Percentiles rank a stretch among this genome's conserved stretches.
phyloP scores from a whole-genome alignment of 2,113 vertebrate genomes.

The Micromys minutus region DNA sequence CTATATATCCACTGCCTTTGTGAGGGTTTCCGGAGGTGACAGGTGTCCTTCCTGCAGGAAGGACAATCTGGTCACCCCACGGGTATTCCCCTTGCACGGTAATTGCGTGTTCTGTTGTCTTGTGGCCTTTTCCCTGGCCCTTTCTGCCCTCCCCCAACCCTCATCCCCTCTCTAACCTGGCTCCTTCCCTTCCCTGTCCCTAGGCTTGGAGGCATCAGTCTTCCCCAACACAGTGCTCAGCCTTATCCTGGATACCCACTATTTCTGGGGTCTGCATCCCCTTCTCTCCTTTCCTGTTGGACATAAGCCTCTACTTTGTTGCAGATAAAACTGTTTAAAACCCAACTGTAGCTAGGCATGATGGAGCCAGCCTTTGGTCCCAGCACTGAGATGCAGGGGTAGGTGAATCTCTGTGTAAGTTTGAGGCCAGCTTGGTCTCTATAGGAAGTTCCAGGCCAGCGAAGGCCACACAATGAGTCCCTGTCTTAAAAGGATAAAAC shows the following conservation, averaged over 20 bases:
- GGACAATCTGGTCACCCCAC: neutral
- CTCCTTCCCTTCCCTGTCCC: neutral
- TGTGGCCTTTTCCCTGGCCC: neutral
- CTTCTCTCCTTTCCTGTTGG: neutral
- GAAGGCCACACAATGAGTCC: neutral
- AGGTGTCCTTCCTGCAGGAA: constrained; percentile 11
- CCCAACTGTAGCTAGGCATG: neutral
- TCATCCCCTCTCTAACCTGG: neutral
- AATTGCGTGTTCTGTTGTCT: neutral
- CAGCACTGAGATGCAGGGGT: neutral
- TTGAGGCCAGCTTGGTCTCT: neutral
- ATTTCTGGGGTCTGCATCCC: neutral
- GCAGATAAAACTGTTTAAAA: constrained; percentile 62
- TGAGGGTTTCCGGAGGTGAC: neutral
- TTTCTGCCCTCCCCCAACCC: neutral
- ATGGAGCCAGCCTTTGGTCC: neutral
- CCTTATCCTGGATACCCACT: neutral
- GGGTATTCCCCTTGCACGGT: neutral
- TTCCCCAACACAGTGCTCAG: neutral
- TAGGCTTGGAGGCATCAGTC: neutral
- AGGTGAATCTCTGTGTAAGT: neutral
- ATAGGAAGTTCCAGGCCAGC: neutral
- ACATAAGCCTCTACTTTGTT: neutral
- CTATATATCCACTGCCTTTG: neutral
- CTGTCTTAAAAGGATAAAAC: neutral